A percentile compares a stretch with the other conserved stretches of the same genome.
Conservation (phyloP, 2,888 invertebrate species). For the Salticus scenicus region DNA sequence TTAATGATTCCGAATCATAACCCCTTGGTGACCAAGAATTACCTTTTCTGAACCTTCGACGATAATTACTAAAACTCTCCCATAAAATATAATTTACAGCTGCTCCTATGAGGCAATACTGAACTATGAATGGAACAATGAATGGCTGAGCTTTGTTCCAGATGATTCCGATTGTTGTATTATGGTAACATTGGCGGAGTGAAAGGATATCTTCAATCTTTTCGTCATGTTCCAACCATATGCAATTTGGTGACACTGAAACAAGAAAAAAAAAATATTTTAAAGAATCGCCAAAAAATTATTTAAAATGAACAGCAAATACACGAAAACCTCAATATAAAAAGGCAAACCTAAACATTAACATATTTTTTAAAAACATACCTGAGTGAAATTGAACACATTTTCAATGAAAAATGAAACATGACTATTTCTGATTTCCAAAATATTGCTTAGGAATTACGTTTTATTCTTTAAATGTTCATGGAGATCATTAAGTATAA, state of each 20-base stretch:
- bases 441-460: too few species aligned
- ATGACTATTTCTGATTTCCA: too few species aligned
- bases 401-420: too few species aligned
- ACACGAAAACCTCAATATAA: too few species aligned
- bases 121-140: conserved; percentile 79
- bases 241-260: conserved; percentile 57
- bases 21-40: conserved; percentile 34
- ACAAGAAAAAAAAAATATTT: conserved; percentile 7
- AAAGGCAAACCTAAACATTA: too few species aligned
- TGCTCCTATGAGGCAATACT: conserved; percentile 78
- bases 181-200: conserved; percentile 78
- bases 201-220: conserved; percentile 75
- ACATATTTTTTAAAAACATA: too few species aligned
- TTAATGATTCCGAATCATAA: background rate
- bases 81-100: conserved; percentile 80
- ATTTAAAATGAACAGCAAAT: background rate
- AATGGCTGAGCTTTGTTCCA: conserved; percentile 80
- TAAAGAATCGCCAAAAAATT: background rate
- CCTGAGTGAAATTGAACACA: too few species aligned
- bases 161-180: conserved; percentile 78
- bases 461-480: too few species aligned
- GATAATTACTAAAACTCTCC: conserved; percentile 24
- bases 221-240: conserved; percentile 53
- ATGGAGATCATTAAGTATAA: too few species aligned
- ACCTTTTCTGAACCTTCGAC: background rate